Base-by-base conservation (phyloP, 2,797 vertebrate species). In the Semaprochilodus insignis region DNA sequence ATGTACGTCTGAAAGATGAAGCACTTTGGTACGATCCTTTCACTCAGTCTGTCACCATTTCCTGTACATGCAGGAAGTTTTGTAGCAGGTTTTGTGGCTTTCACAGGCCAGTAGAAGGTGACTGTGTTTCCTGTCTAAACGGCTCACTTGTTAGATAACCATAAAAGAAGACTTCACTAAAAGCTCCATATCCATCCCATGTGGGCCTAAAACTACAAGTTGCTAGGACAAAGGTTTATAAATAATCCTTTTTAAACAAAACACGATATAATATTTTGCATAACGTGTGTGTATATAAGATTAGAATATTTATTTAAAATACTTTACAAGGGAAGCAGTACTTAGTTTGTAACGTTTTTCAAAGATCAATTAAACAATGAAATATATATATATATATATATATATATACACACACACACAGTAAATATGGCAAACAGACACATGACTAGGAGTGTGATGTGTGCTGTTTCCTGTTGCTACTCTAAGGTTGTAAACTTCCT, bases 401-500 rank as follows among this genome's bases (percentile, higher is more conserved):
- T 6, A 40, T 40, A 3, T 40, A 3, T 40, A 3, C 36, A 40
- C 3, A 40, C 3, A 3, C 36, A 44, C 40, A 6, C 31, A 31
- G 31, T 31, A 31, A 31, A 31, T 31, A 31, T 31, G 25, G 13
- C 21, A 74, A 7, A 31, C 40, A 40, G 55, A 76, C 55, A 48
- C 69, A 48, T 63, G 72, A n/a, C 48, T 25, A 59, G 44, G 66
- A 86, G 88, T 86, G 85, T 87, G 86, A 91, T 88, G 27, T 44
- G 51, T 51, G 85, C 54, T 80, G 90, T 91, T 95, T 94, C 93
- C 93, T 94, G 92, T 91, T 93, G 89, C 90, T 72, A 78, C 74
- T 69, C 60, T 52, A 25, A 27, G 84, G 85, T 85, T 90, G 85
- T 86, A 77, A 84, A 88, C 88, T 94, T 94, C 93, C 93, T 94